Percentiles rank a stretch among this genome's conserved stretches.
Conservation (phyloP, 2,888 invertebrate genomes). For the Nineta flava region DNA sequence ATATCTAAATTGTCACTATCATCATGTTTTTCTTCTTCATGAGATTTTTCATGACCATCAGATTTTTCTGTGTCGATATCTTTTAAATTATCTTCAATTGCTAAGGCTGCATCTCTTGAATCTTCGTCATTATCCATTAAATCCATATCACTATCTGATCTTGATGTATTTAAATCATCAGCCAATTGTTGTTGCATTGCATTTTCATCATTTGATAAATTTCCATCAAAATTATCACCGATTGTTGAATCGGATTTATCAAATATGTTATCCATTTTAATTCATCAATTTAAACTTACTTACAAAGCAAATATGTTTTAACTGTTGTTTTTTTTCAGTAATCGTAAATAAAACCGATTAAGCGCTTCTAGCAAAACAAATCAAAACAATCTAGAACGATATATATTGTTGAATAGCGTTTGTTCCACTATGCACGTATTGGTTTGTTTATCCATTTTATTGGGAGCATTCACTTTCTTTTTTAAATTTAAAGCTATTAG, state of each 20-base stretch:
- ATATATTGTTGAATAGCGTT: too few relatives aligned
- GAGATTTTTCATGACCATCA: not conserved
- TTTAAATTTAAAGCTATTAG: too few relatives aligned
- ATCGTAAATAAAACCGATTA: too few relatives aligned
- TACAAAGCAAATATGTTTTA: too few relatives aligned
- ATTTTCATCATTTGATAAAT: slow-evolving; percentile 3
- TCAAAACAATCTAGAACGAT: too few relatives aligned
- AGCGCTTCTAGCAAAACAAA: too few relatives aligned
- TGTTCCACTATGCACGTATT: too few relatives aligned
- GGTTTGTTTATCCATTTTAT: too few relatives aligned
- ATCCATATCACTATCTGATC: slow-evolving; percentile 21
- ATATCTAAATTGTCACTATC: not conserved
- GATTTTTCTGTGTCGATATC: slow-evolving; percentile 4
- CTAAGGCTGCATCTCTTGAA: slow-evolving; percentile 18
- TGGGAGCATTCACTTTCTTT: too few relatives aligned
- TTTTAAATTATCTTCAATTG: slow-evolving; percentile 20
- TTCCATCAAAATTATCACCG: not conserved
- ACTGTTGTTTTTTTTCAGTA: too few relatives aligned
- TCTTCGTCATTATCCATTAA: slow-evolving; percentile 20
- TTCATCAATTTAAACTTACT: not conserved
- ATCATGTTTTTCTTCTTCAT: not conserved
- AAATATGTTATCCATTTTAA: slow-evolving; percentile 3
- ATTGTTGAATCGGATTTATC: not conserved
- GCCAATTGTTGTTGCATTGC: slow-evolving; percentile 2
- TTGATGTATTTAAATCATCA: slow-evolving; percentile 18